Evolutionary conservation across 2,888 invertebrate genomes (phyloP).

Genomic region (Nemoura dubitans): DNA sequence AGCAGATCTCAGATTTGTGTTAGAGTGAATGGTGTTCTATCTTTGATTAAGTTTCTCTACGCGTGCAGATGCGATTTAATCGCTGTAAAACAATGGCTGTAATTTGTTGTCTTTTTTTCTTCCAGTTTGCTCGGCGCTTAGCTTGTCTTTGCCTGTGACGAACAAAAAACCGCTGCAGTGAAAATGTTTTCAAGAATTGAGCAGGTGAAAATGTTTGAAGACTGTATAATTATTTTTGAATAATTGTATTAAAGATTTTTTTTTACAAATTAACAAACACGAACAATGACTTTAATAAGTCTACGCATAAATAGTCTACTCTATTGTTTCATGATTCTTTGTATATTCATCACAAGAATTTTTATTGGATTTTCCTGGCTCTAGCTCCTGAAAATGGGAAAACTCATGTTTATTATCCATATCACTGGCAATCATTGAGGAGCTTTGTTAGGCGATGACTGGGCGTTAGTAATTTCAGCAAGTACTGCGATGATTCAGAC

Average conservation of each 20-base stretch:
- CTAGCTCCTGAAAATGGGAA: not conserved
- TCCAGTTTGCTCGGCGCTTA: not conserved
- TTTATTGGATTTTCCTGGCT: not conserved
- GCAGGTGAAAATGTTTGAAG: not conserved
- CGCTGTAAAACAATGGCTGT: not conserved
- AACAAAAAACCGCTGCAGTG: slow-evolving; percentile 1
- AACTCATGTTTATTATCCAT: not conserved
- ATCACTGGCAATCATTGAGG: not conserved
- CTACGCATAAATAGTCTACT: too few species aligned
- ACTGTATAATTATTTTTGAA: not conserved
- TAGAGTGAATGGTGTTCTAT: too few species aligned
- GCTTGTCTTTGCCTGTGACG: slow-evolving; percentile 14
- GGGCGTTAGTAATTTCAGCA: not conserved
- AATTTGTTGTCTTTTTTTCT: not conserved
- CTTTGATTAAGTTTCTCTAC: slow-evolving; percentile 38
- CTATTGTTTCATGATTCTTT: not conserved
- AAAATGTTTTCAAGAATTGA: not conserved
- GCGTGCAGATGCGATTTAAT: not conserved
- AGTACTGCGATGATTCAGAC: not conserved
- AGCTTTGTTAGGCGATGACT: not conserved
- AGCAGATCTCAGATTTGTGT: too few species aligned
- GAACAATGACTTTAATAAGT: too few species aligned
- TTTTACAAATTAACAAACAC: not conserved
- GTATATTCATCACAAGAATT: not conserved
- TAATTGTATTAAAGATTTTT: not conserved